Percentiles rank a stretch among this genome's conserved stretches.
Evolutionary conservation across 2,113 vertebrate species (phyloP).

Genomic region (Cyanoliseus patagonus): DNA sequence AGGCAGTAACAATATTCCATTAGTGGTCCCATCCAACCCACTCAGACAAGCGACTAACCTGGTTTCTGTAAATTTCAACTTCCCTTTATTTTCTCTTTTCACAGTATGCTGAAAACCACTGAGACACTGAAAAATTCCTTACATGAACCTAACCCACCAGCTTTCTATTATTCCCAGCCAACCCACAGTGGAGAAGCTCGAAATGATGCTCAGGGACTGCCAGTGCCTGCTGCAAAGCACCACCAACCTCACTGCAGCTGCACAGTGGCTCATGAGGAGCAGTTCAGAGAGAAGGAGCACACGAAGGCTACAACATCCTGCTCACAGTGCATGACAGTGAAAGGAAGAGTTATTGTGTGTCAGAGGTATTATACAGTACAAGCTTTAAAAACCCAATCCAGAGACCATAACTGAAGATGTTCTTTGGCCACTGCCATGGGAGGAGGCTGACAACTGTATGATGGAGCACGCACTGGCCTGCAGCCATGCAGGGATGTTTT

Average conservation of each 20-base stretch:
- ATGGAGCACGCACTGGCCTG: background rate
- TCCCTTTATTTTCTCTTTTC: background rate
- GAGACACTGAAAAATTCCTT: background rate
- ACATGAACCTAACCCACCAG: accelerated
- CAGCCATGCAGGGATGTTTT: background rate
- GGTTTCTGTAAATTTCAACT: background rate
- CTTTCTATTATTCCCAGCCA: background rate
- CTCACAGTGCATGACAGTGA: accelerated
- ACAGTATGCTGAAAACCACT: background rate
- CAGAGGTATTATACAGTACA: background rate
- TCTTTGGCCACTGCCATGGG: background rate
- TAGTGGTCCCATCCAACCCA: background rate
- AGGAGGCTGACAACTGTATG: background rate
- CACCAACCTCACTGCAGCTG: accelerated
- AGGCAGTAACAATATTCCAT: background rate
- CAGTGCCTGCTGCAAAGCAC: accelerated
- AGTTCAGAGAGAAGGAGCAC: background rate
- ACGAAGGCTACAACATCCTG: background rate
- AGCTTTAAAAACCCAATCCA: background rate
- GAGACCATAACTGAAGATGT: background rate
- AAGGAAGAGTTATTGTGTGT: background rate
- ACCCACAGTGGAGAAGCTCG: accelerated
- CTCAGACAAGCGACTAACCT: background rate
- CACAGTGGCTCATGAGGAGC: accelerated
- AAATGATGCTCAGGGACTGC: accelerated